These are phyloP conservation scores for Procavia capensis DNA, from an alignment of 2,113 vertebrate genomes.

Conservation along the genomic window DNA sequence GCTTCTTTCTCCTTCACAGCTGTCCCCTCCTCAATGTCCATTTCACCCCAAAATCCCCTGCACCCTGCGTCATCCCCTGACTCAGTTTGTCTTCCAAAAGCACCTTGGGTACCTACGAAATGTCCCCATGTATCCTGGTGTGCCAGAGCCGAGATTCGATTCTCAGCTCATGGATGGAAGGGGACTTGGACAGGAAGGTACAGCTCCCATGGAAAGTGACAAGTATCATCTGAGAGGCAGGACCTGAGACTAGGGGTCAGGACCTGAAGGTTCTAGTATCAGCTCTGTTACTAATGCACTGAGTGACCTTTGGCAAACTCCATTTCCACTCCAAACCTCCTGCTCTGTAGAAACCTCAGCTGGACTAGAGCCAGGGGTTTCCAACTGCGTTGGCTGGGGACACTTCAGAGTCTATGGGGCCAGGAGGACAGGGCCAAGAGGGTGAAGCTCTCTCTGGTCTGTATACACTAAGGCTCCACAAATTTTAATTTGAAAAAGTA, in stretches of 20 bases:
- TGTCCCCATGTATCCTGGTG: background rate
- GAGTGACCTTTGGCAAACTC: background rate
- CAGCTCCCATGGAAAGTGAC: too few species aligned
- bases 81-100: background rate
- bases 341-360: background rate
- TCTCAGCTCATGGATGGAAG: background rate
- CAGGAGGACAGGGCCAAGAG: background rate
- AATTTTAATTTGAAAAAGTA: background rate
- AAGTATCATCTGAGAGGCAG: background rate
- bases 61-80: background rate
- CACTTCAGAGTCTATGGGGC: rapidly evolving
- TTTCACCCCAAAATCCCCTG: background rate
- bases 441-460: background rate
- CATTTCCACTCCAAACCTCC: background rate
- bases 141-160: background rate
- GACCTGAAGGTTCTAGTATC: rapidly evolving
- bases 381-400: background rate
- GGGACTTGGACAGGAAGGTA: background rate
- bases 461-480: rapidly evolving
- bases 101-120: background rate
- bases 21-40: background rate
- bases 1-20: background rate
- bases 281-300: background rate
- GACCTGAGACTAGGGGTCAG: background rate
- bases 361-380: background rate